Conservation (phyloP, 2,888 invertebrate genomes). For the Drosophila greeni region DNA sequence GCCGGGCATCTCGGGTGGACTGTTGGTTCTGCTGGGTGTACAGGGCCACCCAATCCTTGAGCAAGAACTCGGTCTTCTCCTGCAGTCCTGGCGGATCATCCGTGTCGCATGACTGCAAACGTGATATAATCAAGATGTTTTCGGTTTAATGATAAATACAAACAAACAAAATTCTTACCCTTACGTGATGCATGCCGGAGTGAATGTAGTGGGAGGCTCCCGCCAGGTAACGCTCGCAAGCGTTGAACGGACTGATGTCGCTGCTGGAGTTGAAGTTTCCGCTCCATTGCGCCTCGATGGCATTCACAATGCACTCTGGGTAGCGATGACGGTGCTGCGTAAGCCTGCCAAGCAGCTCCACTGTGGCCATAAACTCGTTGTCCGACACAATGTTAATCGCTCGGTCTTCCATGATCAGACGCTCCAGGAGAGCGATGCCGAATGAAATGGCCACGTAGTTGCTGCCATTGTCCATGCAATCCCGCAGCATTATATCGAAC, state of each 20-base stretch:
- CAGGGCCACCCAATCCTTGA: constrained; percentile 97
- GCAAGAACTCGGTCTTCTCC: constrained; percentile 95
- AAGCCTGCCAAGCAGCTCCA: constrained; percentile 89
- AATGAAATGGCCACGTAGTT: constrained; percentile 90
- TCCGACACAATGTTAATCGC: constrained; percentile 88
- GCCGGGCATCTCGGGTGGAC: constrained; percentile 87
- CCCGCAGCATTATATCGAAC: constrained; percentile 90
- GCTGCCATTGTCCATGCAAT: constrained; percentile 91
- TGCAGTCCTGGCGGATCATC: constrained; percentile 96
- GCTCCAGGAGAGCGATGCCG: constrained; percentile 93
- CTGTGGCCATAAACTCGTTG: constrained; percentile 91
- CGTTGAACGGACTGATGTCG: constrained; percentile 71
- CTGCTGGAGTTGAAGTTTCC: constrained; percentile 79
- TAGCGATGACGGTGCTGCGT: constrained; percentile 86
- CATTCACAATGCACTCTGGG: constrained; percentile 89
- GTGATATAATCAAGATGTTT: no score
- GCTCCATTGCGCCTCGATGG: constrained; percentile 89
- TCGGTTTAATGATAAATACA: no score
- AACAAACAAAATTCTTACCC: constrained; percentile 79
- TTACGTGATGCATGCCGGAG: constrained; percentile 91
- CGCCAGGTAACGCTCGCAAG: constrained; percentile 86
- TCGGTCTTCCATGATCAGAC: constrained; percentile 91
- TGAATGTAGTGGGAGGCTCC: constrained; percentile 94
- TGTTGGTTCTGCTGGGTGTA: constrained; percentile 85
- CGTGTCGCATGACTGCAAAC: constrained; percentile 85